These are phyloP conservation scores for Taeniopygia guttata DNA, from an alignment of 2,797 vertebrate species.

Conservation along the genomic window DNA sequence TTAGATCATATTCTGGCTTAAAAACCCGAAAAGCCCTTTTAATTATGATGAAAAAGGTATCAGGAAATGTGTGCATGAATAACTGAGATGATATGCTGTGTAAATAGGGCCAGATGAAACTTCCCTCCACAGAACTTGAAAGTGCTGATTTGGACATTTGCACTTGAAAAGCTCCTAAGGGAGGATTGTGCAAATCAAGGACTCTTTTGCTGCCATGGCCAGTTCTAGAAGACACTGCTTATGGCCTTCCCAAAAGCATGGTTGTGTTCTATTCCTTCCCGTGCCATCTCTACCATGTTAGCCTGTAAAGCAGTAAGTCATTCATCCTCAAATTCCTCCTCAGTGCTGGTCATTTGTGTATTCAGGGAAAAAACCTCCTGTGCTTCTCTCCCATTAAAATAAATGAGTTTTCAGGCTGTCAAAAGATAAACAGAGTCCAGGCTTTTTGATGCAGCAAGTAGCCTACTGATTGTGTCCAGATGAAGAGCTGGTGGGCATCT, in stretches of 20 bases:
- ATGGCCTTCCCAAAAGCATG: neutral
- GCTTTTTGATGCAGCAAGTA: neutral
- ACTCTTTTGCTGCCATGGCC: neutral
- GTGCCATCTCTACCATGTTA: neutral
- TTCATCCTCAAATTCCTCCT: neutral
- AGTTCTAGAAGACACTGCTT: neutral
- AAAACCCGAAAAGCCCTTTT: neutral
- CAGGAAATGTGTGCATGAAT: neutral
- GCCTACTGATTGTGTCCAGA: neutral
- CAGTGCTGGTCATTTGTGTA: rapidly evolving
- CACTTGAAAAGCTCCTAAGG: neutral
- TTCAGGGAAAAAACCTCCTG: neutral
- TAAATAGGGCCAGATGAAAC: neutral
- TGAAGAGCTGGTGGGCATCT: neutral
- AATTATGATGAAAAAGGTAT: neutral
- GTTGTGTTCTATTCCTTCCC: neutral
- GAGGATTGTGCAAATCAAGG: neutral
- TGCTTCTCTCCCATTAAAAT: neutral
- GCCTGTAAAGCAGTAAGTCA: neutral
- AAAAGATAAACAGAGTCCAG: neutral
- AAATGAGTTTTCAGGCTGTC: neutral
- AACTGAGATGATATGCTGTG: neutral
- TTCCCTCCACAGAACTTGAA: neutral
- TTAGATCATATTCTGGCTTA: neutral
- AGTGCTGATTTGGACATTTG: neutral